Evolutionary conservation across 2,888 invertebrate species (phyloP).

Genomic region (Phyllotreta striolata): DNA sequence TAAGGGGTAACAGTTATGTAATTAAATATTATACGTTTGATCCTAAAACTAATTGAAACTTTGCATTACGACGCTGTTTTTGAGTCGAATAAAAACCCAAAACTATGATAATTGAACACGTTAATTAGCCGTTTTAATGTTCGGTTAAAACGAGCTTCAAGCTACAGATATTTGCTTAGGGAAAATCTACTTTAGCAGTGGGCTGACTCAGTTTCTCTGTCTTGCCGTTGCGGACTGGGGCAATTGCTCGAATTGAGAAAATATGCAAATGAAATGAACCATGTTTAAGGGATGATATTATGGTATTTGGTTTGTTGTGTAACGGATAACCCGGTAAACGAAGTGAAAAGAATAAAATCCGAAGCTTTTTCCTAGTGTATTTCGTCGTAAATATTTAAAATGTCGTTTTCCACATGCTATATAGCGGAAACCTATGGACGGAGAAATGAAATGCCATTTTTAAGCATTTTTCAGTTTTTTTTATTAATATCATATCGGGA

Average conservation of each 20-base stretch:
- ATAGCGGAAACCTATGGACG: no score
- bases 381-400: no score
- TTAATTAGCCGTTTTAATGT: slow-evolving; percentile 52
- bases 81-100: slow-evolving; percentile 38
- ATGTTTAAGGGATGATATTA: slow-evolving; percentile 27
- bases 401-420: no score
- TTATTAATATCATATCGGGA: slow-evolving; percentile 3
- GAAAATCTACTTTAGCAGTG: slow-evolving; percentile 42
- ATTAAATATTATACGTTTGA: no score
- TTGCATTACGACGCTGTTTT: slow-evolving; percentile 9
- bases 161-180: slow-evolving; percentile 46
- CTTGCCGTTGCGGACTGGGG: slow-evolving; percentile 29
- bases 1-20: no score
- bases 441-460: no score
- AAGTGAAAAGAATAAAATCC: slow-evolving; percentile 5
- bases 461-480: neutral
- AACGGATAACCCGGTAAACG: slow-evolving; percentile 5
- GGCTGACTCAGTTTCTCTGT: slow-evolving; percentile 42
- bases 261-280: slow-evolving; percentile 35
- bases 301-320: slow-evolving; percentile 20
- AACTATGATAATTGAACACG: slow-evolving; percentile 51
- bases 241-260: slow-evolving; percentile 25
- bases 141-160: slow-evolving; percentile 44
- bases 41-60: neutral
- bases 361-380: no score